Evolutionary conservation across 1,140 invertebrate genomes (phyloP), one percentile per base, ranked within the genome.

Genomic region (Tachypleus tridentatus): DNA sequence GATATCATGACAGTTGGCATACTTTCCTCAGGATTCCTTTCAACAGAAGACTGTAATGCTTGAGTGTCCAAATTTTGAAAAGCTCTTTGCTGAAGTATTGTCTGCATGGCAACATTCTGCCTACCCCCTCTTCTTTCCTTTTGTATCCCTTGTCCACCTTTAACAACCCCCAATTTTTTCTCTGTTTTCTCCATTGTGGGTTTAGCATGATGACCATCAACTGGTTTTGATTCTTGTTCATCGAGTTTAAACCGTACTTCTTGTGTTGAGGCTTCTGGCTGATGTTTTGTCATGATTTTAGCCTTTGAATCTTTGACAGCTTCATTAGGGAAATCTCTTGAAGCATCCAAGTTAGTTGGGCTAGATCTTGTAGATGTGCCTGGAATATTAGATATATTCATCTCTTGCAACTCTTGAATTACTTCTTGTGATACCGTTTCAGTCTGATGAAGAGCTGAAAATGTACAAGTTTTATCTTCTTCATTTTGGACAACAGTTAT

Each of bases 41-140:
- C 29, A 29, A 2, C 29, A 29, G 29, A 29, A 29, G 29, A 29
- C 29, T 29, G 29, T 29, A 29, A 29, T 29, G 29, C 29, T 29
- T 29, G 29, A 29, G 29, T 29, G 29, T 29, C 29, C 29, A 29
- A 29, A 29, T 29, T 29, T 29, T 29, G 29, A 29, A 29, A 29
- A 29, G 48, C 58, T 50, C 10, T n/a, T 58, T 51, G 66, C 29
- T 57, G 65, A 47, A 49, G 69, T 62, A 63, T 51, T 57, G 66
- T 67, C 62, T 70, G 69, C 62, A 70, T 64, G n/a, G 69, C 69
- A 10, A 70, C 67, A 60, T 70, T 70, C 9, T 70, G 67, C 5
- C 68, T 60, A n/a, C 57, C 64, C 51, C 49, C 58, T 49, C 64
- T 48, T 50, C 61, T 63, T 57, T 65, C 61, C 57, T 54, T n/a